Base-by-base conservation (phyloP, 1,140 invertebrate genomes). In the Leguminivora glycinivorella region DNA sequence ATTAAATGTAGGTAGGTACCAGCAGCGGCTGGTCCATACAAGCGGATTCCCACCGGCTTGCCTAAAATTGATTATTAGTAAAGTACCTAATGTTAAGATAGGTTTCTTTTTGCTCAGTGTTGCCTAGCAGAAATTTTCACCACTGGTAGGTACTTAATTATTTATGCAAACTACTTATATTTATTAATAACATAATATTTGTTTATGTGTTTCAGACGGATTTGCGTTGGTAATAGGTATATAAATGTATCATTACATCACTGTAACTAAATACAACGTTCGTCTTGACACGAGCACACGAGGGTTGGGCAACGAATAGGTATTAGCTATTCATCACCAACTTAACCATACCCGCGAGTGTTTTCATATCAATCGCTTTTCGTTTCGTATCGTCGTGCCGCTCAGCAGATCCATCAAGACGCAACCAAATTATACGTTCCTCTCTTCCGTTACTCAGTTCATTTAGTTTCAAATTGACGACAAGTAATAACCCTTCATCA, bases 401-500 rank as follows among this genome's bases (percentile, higher is more conserved):
- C 34, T 63, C 58, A n/a, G 58, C 34, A 63, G 29, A 63, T 72
- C 76, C 77, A 81, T 84, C 79, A 77, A 83, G 63, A 83, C 73
- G 76, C 73, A 75, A 75, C 73, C 66, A 86, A 88, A 90, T 88
- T 88, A 85, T 76, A 86, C 72, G 84, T 84, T 85, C 34, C 73
- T 78, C 79, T 74, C 72, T 84, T 81, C 78, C 78, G 78, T 79
- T 78, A 83, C 78, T 72, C 73, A 75, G 75, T 81, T 69, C 76
- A 77, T 82, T 84, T 77, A 76, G 80, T 81, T 80, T 82, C 78
- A 77, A 81, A 81, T 80, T 75, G 72, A 78, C 82, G 81, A 85
- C 77, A 78, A 71, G 75, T 86, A 89, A 88, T 87, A 81, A 83
- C 80, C 78, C 75, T 67, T 76, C 72, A 84, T 85, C 85, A 82